Conservation (phyloP, 2,888 invertebrate species). For the Oithona nana region DNA sequence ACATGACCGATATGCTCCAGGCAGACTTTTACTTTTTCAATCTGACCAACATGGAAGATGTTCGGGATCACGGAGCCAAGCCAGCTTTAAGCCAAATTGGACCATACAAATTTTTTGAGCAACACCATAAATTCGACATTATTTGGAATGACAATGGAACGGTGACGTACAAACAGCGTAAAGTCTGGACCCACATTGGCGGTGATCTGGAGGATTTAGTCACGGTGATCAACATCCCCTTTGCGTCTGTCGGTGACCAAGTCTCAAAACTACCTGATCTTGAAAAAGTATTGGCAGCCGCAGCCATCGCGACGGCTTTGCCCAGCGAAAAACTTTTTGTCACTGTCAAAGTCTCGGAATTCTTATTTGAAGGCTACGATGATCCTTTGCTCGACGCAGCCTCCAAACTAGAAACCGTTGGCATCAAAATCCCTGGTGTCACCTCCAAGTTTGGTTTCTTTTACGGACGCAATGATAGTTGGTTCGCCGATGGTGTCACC, state of each 20-base stretch:
- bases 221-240: background rate
- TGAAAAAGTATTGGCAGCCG: background rate
- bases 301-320: background rate
- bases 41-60: background rate
- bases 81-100: background rate
- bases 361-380: conserved; percentile 5
- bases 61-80: background rate
- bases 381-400: conserved; percentile 2
- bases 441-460: conserved; percentile 9
- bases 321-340: conserved; percentile 2
- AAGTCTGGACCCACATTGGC: background rate
- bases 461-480: background rate
- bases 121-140: background rate
- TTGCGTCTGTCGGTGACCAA: background rate
- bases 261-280: background rate
- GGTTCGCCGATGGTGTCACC: background rate
- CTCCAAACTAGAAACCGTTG: background rate
- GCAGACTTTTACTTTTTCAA: background rate
- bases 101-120: background rate
- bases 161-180: background rate
- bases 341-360: background rate
- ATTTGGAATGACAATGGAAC: background rate
- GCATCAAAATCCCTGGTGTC: background rate
- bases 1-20: background rate
- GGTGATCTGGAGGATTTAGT: background rate